Conservation (phyloP, 2,113 vertebrate species). For the Brachirus orientalis region DNA sequence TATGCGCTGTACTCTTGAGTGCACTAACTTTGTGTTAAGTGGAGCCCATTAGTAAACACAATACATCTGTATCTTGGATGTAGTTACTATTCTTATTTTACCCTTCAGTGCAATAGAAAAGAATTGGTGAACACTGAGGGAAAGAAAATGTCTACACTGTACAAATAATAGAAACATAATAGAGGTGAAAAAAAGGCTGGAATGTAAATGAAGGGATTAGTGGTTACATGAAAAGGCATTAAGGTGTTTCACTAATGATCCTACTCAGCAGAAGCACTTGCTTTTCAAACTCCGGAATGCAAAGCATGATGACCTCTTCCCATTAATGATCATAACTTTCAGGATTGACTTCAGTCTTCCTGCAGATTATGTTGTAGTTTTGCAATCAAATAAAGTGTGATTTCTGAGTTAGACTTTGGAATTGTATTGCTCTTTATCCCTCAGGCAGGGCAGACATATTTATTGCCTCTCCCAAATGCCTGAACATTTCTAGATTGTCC, state of each 20-base stretch:
- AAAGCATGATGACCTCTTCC: slow-evolving; percentile 48
- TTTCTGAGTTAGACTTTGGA: slow-evolving; percentile 5
- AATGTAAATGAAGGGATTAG: slow-evolving; percentile 75
- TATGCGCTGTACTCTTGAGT: slow-evolving; percentile 49
- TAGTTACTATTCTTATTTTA: slow-evolving; percentile 64
- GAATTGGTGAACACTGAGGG: slow-evolving; percentile 53
- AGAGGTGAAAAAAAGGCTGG: slow-evolving; percentile 44
- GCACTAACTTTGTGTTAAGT: slow-evolving; percentile 54
- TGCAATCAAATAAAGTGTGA: slow-evolving; percentile 58
- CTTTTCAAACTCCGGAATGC: slow-evolving; percentile 55
- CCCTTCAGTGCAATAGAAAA: slow-evolving; percentile 68
- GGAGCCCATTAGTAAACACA: slow-evolving; percentile 50
- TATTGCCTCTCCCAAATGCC: background rate
- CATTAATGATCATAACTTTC: slow-evolving; percentile 68
- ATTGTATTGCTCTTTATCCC: background rate
- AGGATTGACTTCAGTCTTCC: slow-evolving; percentile 53
- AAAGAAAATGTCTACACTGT: slow-evolving; percentile 61
- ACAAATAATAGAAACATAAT: slow-evolving; percentile 70
- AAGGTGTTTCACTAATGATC: slow-evolving; percentile 68
- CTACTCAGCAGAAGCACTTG: slow-evolving; percentile 54
- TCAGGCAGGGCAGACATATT: background rate
- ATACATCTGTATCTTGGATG: slow-evolving; percentile 53
- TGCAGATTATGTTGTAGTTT: slow-evolving; percentile 38
- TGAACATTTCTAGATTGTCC: background rate
- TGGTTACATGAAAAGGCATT: slow-evolving; percentile 70